Base-by-base conservation (phyloP, 53 echinoderm and acorn worm species). In the Henricia sp. region DNA sequence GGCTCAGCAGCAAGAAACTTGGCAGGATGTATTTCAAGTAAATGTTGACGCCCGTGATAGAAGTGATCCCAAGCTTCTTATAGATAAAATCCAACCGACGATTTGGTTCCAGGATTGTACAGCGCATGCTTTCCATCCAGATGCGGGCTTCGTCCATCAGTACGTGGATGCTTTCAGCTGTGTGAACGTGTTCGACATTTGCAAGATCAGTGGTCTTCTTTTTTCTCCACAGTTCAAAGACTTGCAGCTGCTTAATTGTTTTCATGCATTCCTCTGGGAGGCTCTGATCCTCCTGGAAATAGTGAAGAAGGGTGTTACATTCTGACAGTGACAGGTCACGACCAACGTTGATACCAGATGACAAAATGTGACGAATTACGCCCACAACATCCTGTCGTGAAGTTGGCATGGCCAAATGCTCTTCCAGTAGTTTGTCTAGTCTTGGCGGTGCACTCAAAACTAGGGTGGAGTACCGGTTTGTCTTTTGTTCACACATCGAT, bases 1-100 rank as follows among this genome's bases (percentile, higher is more conserved):
- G 46, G 17, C 70, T 77, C 4, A 90, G 70, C 17, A 52, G 23
- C 13, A 46, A 17, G 65, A 90, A 86, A 37, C 48, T 70, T 26
- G 90, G 90, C 8, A 90, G 54, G 14, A 90, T 71, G 43, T 86
- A 90, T 26, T 71, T 50, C 39, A 77, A 13, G 58, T 86, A 90
- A 33, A 80, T 51, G 11, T 77, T 64, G 43, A 17, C 39, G 37
- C 56, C 46, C 19, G 40, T 58, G 48, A 74, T 68, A 8, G 27
- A 29, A 24, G 37, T 29, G 21, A 89, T 70, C 1, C 70, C 64
- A 0, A 89, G 69, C 25, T 57, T 19, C 27, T 69, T 20, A 36
- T 59, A 68, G 50, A 89, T 35, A 21, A 84, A 34, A 23, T 28
- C 42, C 14, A 89, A 48, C 0, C 10, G 0, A 34, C 4, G 48